Base-by-base conservation (phyloP, 2,888 invertebrate species). In the Saturnia japonica region DNA sequence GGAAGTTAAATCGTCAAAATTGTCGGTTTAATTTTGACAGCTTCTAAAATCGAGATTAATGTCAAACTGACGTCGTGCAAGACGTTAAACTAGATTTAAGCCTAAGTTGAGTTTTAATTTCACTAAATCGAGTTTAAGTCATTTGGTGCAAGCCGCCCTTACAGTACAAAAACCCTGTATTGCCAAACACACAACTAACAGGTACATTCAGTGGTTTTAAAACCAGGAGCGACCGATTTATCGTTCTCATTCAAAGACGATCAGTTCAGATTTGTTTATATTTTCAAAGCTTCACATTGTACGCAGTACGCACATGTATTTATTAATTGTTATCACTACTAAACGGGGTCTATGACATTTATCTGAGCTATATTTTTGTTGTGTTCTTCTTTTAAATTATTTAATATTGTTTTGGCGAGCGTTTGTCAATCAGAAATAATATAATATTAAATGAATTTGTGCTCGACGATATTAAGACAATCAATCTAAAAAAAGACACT, bases 331-430 rank as follows among this genome's bases (percentile, higher is more conserved):
- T 34, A 34, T 34, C 34, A 60, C 57, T 60, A 28, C 14, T 28
- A 60, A 60, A 28, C 57, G 14, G 22, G 57, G 25, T 60, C 57
- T 60, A 60, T 60, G 57, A 60, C 28, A 60, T 60, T 60, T 60
- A 60, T 60, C 57, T 12, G 25, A 28, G 28, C 2, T 28, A 14
- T 28, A 28, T 60, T 57, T 60, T 60, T 14, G 14, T 28, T 60
- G 14, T 19, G 19, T 51, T 19, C 12, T 16, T 19, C n/a, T n/a
- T n/a, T n/a, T n/a, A n/a, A n/a, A n/a, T 51, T 19, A 51, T 51
- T 51, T 16, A 54, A 12, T 28, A 28, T 60, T 22, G 22, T 54
- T 54, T 25, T 25, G 14, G 25, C 28, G 6, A 60, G 25, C 57
- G 0, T 28, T 60, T 57, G 4, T 57, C 12, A 12, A 25, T 25